Percentiles rank a stretch among this genome's conserved stretches.
These are phyloP conservation scores for Xenus cinereus DNA, from an alignment of 2,113 vertebrate genomes.

Conservation along the genomic window DNA sequence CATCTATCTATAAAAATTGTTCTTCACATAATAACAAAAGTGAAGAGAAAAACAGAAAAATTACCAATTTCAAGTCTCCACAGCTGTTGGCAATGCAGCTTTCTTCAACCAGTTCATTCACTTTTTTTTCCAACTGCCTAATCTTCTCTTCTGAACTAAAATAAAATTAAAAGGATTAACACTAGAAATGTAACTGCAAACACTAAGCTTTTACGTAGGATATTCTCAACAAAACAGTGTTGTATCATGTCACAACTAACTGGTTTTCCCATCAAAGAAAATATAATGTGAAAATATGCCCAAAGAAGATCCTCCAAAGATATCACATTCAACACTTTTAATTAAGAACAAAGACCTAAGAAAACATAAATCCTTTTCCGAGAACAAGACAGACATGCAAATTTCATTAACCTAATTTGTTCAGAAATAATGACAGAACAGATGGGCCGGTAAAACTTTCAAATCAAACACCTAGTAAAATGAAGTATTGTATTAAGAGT, in stretches of 20 bases:
- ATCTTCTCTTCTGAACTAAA: conserved; percentile 92
- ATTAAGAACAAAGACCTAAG: background rate
- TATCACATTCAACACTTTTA: background rate
- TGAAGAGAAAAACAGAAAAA: conserved; percentile 11
- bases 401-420: background rate
- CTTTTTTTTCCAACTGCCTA: conserved; percentile 93
- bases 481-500: background rate
- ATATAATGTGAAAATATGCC: background rate
- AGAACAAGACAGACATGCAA: background rate
- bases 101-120: conserved; percentile 94
- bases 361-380: background rate
- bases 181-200: background rate
- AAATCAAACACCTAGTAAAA: background rate
- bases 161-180: background rate
- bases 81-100: conserved; percentile 90
- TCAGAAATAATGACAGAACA: background rate
- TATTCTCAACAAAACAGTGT: background rate
- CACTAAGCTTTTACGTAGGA: background rate
- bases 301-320: background rate
- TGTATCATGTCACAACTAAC: background rate
- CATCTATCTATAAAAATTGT: background rate
- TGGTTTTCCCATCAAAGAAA: background rate
- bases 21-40: background rate
- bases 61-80: conserved; percentile 89
- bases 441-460: background rate